Evolutionary conservation across 2,797 vertebrate genomes (phyloP).

Genomic region (Dicrostonyx torquatus): DNA sequence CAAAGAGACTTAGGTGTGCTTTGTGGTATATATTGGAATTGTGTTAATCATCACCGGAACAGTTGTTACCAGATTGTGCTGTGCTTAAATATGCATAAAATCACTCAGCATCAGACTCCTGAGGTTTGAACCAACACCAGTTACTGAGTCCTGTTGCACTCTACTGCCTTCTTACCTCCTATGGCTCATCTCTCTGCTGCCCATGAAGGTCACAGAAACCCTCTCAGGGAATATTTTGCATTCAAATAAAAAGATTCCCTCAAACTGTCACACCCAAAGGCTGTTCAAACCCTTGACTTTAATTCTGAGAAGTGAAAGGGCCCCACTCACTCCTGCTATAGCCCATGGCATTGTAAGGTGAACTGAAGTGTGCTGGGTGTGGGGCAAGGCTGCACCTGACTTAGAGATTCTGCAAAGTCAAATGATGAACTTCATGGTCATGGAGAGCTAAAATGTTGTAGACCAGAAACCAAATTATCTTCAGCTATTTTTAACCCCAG

Average conservation of each 20-base stretch:
- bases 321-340: rapidly evolving
- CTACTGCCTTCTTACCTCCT: too few relatives aligned
- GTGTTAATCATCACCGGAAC: not conserved
- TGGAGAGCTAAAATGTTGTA: not conserved
- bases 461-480: not conserved
- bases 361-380: not conserved
- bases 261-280: not conserved
- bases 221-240: not conserved
- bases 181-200: not conserved
- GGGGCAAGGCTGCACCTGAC: not conserved
- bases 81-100: not conserved
- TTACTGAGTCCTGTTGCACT: not conserved
- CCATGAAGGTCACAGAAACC: not conserved
- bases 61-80: not conserved
- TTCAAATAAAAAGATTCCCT: not conserved
- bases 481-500: not conserved
- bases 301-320: not conserved
- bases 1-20: not conserved
- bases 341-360: rapidly evolving
- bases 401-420: not conserved
- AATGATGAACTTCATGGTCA: not conserved
- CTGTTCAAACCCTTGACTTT: not conserved
- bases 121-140: not conserved
- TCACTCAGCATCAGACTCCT: not conserved
- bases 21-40: rapidly evolving